Evolutionary conservation across 2,797 vertebrate species (phyloP).

Genomic region (Corythornis leucogaster): DNA sequence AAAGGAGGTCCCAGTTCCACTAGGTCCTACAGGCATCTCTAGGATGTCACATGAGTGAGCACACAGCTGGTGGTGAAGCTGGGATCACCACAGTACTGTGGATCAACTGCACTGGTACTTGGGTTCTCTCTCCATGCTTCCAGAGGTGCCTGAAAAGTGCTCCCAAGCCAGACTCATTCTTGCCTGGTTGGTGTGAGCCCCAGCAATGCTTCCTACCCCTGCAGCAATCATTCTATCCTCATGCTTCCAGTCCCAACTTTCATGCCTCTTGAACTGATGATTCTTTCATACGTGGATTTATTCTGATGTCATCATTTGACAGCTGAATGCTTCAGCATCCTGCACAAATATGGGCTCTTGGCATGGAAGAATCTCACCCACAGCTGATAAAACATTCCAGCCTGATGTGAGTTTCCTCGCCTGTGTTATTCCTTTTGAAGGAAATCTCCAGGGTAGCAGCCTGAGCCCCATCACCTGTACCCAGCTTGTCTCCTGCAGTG

Average conservation of each 20-base stretch:
- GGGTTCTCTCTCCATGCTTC: background rate
- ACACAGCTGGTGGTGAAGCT: background rate
- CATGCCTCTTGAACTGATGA: background rate
- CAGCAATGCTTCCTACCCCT: background rate
- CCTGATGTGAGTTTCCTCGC: background rate
- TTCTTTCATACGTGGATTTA: background rate
- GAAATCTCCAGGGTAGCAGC: background rate
- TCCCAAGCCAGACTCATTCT: background rate
- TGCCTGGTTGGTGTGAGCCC: background rate
- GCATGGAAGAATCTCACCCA: background rate
- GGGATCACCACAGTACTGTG: background rate
- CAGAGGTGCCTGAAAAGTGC: background rate
- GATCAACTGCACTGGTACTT: background rate
- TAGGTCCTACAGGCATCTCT: background rate
- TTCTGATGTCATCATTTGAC: background rate
- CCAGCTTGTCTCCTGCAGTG: background rate
- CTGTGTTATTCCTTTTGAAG: background rate
- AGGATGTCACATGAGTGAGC: background rate
- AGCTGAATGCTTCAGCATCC: background rate
- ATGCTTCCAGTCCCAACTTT: background rate
- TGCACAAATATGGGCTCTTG: background rate
- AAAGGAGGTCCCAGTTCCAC: background rate
- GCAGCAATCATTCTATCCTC: background rate
- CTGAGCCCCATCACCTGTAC: background rate
- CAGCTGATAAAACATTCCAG: background rate